Evolutionary conservation across 2,888 invertebrate genomes (phyloP).

Genomic region (Tipula unca): DNA sequence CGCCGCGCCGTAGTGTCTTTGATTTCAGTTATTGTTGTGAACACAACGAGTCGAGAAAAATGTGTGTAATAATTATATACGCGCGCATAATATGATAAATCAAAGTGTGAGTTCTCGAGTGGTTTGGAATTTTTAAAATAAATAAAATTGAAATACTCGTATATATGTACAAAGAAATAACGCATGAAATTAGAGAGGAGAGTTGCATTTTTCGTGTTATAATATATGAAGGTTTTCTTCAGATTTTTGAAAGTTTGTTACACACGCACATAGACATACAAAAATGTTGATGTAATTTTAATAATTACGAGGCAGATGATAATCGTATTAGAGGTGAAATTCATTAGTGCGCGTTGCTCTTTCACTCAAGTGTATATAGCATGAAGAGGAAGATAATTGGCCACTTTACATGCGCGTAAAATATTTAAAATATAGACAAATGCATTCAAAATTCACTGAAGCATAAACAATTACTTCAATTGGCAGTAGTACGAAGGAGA

Average conservation of each 20-base stretch:
- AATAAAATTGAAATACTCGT: neutral
- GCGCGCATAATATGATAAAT: neutral
- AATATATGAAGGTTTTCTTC: neutral
- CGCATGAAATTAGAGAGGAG: neutral
- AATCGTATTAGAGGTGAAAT: neutral
- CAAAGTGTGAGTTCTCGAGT: conserved; percentile 14
- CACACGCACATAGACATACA: neutral
- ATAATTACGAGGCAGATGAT: neutral
- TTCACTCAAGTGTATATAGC: neutral
- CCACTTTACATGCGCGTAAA: neutral
- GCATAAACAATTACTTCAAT: neutral
- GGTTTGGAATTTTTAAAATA: neutral
- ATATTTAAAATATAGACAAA: neutral
- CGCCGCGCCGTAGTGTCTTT: neutral
- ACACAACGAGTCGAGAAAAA: neutral
- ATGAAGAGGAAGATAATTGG: neutral
- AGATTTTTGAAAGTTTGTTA: neutral
- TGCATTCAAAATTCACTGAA: neutral
- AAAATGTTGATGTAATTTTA: neutral
- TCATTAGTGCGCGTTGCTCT: neutral
- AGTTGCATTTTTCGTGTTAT: neutral
- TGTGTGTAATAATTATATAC: neutral
- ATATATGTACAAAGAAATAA: neutral
- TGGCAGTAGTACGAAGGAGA: too few relatives aligned
- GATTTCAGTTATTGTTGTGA: neutral